Conservation (phyloP, 2,797 vertebrate species). For the Chaunax sp. region DNA sequence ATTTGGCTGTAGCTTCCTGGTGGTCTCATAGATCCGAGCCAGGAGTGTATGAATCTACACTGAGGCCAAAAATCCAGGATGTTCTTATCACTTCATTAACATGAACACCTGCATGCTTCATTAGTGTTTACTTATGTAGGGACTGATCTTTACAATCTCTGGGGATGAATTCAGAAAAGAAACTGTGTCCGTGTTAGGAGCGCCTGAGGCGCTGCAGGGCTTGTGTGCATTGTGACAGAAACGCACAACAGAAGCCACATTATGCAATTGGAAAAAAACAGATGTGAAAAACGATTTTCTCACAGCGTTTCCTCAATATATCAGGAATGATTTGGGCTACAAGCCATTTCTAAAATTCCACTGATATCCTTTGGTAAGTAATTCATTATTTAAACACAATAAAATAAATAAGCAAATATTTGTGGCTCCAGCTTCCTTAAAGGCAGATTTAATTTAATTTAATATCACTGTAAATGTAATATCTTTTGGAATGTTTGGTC, state of each 20-base stretch:
- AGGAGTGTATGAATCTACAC: slow-evolving; percentile 10
- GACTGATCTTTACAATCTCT: slow-evolving; percentile 7
- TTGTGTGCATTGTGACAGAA: neutral
- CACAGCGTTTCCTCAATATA: too few species aligned
- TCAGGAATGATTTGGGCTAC: too few species aligned
- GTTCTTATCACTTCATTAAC: slow-evolving; percentile 25
- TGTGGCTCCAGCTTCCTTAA: too few species aligned
- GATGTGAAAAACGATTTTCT: too few species aligned
- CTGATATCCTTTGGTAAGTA: too few species aligned
- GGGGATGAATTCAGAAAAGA: slow-evolving; percentile 16
- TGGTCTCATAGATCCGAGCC: neutral
- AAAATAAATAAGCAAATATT: neutral
- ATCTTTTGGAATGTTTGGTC: too few species aligned
- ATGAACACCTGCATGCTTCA: slow-evolving; percentile 35
- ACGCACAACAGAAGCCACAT: too few species aligned
- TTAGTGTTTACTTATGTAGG: neutral
- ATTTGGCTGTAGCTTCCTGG: slow-evolving; percentile 30
- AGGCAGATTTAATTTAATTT: too few species aligned
- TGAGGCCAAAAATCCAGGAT: neutral
- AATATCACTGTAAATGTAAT: neutral
- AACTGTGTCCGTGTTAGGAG: slow-evolving; percentile 8
- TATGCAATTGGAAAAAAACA: too few species aligned
- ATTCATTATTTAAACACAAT: too few species aligned
- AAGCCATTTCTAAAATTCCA: neutral
- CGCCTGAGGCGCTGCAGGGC: neutral